Conservation (phyloP, 2,113 vertebrate genomes). For the Leucopsar rothschildi region DNA sequence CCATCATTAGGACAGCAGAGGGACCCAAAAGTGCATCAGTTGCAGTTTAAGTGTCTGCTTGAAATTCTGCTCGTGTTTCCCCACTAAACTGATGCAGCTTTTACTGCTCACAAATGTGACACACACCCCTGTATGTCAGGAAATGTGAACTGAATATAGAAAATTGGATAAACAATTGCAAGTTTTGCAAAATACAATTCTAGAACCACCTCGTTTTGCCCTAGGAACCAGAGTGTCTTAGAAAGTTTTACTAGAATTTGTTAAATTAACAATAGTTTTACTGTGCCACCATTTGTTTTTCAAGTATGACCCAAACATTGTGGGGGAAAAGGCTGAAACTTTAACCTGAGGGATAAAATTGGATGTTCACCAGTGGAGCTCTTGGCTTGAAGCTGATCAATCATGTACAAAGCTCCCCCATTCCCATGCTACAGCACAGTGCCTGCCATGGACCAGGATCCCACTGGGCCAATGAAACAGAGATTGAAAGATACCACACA, state of each 20-base stretch:
- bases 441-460: neutral
- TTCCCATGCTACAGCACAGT: neutral
- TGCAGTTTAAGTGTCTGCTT: neutral
- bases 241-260: neutral
- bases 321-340: neutral
- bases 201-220: neutral
- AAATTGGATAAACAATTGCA: neutral
- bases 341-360: neutral
- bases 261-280: neutral
- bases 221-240: neutral
- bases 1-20: conserved; percentile 22
- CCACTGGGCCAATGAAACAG: neutral
- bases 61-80: neutral
- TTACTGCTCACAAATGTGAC: neutral
- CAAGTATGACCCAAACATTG: neutral
- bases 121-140: neutral
- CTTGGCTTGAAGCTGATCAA: neutral
- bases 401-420: neutral
- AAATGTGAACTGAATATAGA: neutral
- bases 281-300: neutral
- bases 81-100: neutral
- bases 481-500: neutral
- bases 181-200: neutral
- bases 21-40: neutral
- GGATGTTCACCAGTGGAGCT: neutral